Evolutionary conservation across 2,888 invertebrate species (phyloP), one percentile per base, ranked within the genome.

Genomic region (Drosophila mayaguana): DNA sequence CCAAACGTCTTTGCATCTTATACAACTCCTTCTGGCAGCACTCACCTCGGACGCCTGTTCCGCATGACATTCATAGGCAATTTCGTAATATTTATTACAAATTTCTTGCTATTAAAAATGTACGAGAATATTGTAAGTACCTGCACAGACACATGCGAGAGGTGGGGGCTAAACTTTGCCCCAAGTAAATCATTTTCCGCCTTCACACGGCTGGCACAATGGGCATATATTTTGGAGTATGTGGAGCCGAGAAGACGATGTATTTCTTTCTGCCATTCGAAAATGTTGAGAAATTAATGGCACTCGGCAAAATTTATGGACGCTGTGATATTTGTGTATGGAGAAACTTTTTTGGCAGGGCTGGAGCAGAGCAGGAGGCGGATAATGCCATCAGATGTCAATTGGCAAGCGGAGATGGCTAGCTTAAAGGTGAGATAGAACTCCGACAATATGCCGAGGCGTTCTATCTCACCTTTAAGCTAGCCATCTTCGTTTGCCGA

Each of bases 211-310:
- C 6, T 34, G 50, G 42, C 63, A 69, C 81, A 81, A 80, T 75
- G 72, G 60, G 54, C 46, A 59, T 76, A 50, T 51, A 54, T 66
- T 43, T 20, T 42, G 5, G 18, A 36, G 42, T 20, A 18, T 6
- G 16, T 45, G 45, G 55, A 59, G 59, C 40, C 51, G 62, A 34
- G 53, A 56, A 53, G 60, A 53, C 48, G 57, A 64, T 63, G 43
- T 71, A 59, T 70, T 66, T 62, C 53, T 25, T 50, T 64, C 67
- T 68, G 71, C 68, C 72, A 78, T 67, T 56, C 72, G 36, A 75
- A 78, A 88, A 84, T 88, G 88, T 83, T 83, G 83, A 77, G 65
- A 75, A 85, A 88, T 85, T 88, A 85, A 85, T 85, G 84, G 81
- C 88, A 85, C 68, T 79, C 70, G 66, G 68, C 66, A 54, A 72